phyloP scores from a whole-genome alignment of 1,140 invertebrate genomes.

The Bombyx mandarina region DNA sequence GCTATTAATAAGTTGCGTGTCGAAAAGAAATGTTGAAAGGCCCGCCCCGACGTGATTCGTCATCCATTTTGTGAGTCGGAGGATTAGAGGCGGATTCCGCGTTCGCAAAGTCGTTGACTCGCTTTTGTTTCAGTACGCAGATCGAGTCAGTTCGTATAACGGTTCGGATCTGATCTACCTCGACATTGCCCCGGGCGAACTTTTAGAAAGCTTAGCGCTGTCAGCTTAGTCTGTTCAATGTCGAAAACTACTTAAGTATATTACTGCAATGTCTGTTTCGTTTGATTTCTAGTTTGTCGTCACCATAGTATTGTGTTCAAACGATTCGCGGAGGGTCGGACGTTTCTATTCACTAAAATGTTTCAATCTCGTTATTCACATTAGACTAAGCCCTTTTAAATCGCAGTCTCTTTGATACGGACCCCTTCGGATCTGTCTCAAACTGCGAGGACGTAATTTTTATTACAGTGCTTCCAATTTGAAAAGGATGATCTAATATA shows the following conservation, averaged over 20 bases:
- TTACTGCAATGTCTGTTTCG: constrained; percentile 4
- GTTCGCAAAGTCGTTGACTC: constrained; percentile 50
- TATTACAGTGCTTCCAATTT: neutral
- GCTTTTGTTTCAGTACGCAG: constrained; percentile 14
- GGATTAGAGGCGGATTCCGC: constrained; percentile 51
- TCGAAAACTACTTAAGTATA: no score
- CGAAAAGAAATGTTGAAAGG: constrained; percentile 40
- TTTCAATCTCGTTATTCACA: constrained; percentile 50
- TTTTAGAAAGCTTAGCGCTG: no score
- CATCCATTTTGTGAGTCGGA: constrained; percentile 28
- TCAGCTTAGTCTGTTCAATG: no score
- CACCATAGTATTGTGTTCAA: constrained; percentile 28
- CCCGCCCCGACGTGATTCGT: constrained; percentile 54
- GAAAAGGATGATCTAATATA: no score
- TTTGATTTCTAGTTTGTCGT: constrained; percentile 26
- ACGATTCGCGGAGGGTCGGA: constrained; percentile 39
- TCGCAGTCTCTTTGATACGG: constrained; percentile 37
- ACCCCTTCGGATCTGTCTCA: constrained; percentile 26
- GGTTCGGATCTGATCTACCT: no score
- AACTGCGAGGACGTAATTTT: neutral
- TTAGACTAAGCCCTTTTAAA: constrained; percentile 53
- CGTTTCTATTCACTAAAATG: constrained; percentile 43
- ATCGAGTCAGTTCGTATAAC: no score
- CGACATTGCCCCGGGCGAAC: no score
- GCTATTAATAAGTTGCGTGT: constrained; percentile 40